Conservation (phyloP, 2,797 vertebrate genomes). For the Enteromius unitaeniatus region DNA sequence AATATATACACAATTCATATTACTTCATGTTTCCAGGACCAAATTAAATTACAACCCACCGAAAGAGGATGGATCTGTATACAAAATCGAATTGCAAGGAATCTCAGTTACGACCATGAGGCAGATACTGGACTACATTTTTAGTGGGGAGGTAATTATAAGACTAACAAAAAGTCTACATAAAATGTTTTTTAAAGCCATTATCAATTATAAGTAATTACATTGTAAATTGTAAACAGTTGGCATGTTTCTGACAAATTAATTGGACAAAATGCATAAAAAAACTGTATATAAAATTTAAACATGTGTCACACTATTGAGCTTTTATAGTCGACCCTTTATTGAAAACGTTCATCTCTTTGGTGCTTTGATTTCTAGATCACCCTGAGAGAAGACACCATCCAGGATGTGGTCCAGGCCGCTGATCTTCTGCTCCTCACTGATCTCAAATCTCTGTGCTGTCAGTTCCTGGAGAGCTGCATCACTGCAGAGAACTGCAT, state of each 20-base stretch:
- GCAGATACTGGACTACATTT: conserved; percentile 97
- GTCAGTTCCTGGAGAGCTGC: conserved; percentile 96
- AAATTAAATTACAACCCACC: conserved; percentile 98
- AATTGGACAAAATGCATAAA: background rate
- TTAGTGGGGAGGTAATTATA: conserved; percentile 91
- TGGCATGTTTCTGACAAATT: background rate
- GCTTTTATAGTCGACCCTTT: background rate
- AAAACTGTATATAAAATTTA: background rate
- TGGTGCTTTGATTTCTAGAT: conserved; percentile 77
- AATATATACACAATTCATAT: conserved; percentile 1
- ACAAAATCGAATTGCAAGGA: conserved; percentile 95
- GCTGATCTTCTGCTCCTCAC: conserved; percentile 95
- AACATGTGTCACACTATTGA: background rate
- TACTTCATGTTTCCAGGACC: conserved; percentile 78
- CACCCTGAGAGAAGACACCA: conserved; percentile 92
- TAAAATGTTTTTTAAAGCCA: background rate
- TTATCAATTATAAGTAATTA: background rate
- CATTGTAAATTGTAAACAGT: too few species aligned
- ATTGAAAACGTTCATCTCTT: background rate
- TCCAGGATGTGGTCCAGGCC: conserved; percentile 97
- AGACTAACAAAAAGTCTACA: background rate
- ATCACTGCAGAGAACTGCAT: conserved; percentile 97
- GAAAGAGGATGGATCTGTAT: conserved; percentile 93
- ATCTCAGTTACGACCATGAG: conserved; percentile 94
- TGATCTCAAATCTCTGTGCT: conserved; percentile 95